Evolutionary conservation across 2,888 invertebrate species (phyloP), one percentile per base, ranked within the genome.

Genomic region (Drosophila neotestacea): DNA sequence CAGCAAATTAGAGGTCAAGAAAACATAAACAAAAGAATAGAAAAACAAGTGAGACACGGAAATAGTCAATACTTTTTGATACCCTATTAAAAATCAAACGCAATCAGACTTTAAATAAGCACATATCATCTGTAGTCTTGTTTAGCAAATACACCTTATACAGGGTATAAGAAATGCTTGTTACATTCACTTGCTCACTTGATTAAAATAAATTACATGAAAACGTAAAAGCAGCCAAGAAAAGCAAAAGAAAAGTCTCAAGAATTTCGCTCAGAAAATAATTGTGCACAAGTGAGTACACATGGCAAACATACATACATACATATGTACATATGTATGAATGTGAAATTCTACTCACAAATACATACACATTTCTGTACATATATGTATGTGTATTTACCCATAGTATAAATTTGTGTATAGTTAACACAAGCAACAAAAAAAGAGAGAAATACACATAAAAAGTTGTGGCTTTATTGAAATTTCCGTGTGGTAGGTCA

Each of bases 401-500:
- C 16, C 16, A 16, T 42, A 5, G 50, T 36, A 50, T 50, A 50
- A 36, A 34, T 50, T 9, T 16, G 47, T 38, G 34, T 52, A 39
- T 54, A 30, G 52, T 41, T 54, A 41, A 36, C 39, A 48, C 36
- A 34, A 52, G 60, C 62, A 47, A 39, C 60, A 42, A 61, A 59
- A 16, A 58, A 52, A 71, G 51, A 72, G 38, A 66, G 63, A 67
- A 47, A 68, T 27, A 74, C 66, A 61, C 62, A 77, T 66, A 73
- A 48, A 70, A 77, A 69, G 62, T 76, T 66, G 62, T 73, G 70
- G 81, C 80, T 79, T 84, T 85, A 88, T 86, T 84, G 77, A 84
- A 82, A 86, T 77, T 84, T 80, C 42, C 77, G 78, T 88, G 88
- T 72, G 87, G 88, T 86, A 87, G 87, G 87, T 87, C 88, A 85